phyloP scores from a whole-genome alignment of 2,888 invertebrate genomes.

The Lycia hirtaria region DNA sequence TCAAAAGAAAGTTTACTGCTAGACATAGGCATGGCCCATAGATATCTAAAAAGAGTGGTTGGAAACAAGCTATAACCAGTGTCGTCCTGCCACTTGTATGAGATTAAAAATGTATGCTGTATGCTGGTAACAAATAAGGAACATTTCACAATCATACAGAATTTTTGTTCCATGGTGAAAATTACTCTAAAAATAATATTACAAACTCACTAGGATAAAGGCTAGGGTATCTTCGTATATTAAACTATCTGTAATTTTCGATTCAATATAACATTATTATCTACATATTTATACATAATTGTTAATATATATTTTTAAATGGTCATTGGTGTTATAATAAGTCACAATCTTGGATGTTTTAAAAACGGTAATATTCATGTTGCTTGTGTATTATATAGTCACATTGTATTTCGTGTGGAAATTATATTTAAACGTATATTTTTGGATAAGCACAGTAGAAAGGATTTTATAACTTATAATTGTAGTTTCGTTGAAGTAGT shows the following conservation, averaged over 20 bases:
- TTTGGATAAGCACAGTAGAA: neutral
- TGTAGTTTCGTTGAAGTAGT: neutral
- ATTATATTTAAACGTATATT: neutral
- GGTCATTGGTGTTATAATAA: constrained; percentile 23
- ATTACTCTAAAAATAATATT: too few relatives aligned
- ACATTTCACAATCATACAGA: too few relatives aligned
- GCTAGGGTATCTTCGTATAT: neutral
- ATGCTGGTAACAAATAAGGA: too few relatives aligned
- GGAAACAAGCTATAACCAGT: too few relatives aligned
- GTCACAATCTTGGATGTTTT: constrained; percentile 13
- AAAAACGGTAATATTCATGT: neutral
- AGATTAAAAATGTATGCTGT: too few relatives aligned
- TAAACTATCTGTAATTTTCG: neutral
- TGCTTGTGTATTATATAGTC: neutral
- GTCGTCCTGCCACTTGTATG: too few relatives aligned
- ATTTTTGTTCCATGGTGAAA: too few relatives aligned
- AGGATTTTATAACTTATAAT: neutral
- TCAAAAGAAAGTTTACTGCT: too few relatives aligned
- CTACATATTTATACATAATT: neutral
- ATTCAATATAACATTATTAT: neutral
- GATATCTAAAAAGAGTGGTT: too few relatives aligned
- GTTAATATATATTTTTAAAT: constrained; percentile 3
- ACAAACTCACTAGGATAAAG: too few relatives aligned
- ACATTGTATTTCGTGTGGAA: neutral
- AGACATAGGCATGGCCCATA: too few relatives aligned